These are phyloP conservation scores for Sitobion miscanthi DNA, from an alignment of 1,140 invertebrate genomes.

Conservation along the genomic window DNA sequence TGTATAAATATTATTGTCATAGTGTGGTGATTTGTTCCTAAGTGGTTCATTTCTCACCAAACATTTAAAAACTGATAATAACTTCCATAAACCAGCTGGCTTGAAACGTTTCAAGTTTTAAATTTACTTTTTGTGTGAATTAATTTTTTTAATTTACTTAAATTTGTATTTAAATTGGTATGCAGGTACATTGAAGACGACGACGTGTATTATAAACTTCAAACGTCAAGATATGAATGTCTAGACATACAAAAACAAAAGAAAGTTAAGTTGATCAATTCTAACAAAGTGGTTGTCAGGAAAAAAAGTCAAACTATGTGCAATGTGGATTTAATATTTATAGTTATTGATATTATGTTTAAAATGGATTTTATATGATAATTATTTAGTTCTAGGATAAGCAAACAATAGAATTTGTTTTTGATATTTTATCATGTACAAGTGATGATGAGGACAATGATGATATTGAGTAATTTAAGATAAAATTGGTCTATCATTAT, in stretches of 20 bases:
- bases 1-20: constrained; percentile 72
- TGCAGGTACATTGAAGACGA: constrained; percentile 73
- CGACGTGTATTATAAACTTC: constrained; percentile 76
- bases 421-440: constrained; percentile 24
- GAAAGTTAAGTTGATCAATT: constrained; percentile 61
- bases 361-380: neutral
- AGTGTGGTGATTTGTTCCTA: constrained; percentile 76
- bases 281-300: neutral
- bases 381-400: constrained; percentile 30
- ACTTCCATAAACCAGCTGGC: constrained; percentile 79
- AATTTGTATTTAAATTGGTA: constrained; percentile 34
- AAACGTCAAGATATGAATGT: constrained; percentile 78
- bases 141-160: neutral
- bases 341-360: neutral
- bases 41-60: constrained; percentile 74
- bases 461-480: neutral
- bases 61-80: constrained; percentile 81
- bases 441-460: constrained; percentile 15
- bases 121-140: neutral
- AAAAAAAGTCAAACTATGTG: constrained; percentile 8
- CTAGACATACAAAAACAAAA: constrained; percentile 71
- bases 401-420: constrained; percentile 24
- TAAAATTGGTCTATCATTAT: no score
- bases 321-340: constrained; percentile 17
- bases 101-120: constrained; percentile 79